Percentiles rank a stretch among this genome's conserved stretches.
Conservation (phyloP, 1,140 invertebrate species). For the Homalodisca vitripennis region DNA sequence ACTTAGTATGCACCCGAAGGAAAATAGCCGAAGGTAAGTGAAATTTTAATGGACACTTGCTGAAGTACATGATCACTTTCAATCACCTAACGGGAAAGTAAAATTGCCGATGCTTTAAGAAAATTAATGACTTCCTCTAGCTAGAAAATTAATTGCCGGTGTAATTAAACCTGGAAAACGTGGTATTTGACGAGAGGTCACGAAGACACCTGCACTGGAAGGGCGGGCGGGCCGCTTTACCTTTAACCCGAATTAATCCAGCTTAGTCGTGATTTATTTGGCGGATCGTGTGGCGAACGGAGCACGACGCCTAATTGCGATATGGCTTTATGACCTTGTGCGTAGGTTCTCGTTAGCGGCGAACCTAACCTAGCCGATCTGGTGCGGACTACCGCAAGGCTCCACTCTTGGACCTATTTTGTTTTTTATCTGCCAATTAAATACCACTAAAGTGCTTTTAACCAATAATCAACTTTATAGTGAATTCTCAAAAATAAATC, state of each 20-base stretch:
- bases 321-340: neutral
- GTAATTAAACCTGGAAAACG: conserved; percentile 1
- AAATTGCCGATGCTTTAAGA: neutral
- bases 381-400: neutral
- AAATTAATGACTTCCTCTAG: neutral
- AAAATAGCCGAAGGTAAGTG: no score
- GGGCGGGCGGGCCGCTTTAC: no score
- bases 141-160: neutral
- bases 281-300: neutral
- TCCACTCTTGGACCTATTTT: neutral
- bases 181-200: neutral
- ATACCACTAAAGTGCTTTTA: neutral
- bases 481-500: no score
- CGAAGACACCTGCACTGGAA: neutral
- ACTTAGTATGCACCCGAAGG: no score
- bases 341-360: neutral
- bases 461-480: no score
- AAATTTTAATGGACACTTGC: no score
- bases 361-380: no score
- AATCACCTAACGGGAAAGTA: neutral
- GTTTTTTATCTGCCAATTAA: neutral
- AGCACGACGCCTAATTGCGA: conserved; percentile 5
- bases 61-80: no score
- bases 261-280: conserved; percentile 9
- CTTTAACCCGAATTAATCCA: conserved; percentile 8